These are phyloP conservation scores for Sylvilagus floridanus DNA, from an alignment of 2,797 vertebrate genomes.

Conservation along the genomic window DNA sequence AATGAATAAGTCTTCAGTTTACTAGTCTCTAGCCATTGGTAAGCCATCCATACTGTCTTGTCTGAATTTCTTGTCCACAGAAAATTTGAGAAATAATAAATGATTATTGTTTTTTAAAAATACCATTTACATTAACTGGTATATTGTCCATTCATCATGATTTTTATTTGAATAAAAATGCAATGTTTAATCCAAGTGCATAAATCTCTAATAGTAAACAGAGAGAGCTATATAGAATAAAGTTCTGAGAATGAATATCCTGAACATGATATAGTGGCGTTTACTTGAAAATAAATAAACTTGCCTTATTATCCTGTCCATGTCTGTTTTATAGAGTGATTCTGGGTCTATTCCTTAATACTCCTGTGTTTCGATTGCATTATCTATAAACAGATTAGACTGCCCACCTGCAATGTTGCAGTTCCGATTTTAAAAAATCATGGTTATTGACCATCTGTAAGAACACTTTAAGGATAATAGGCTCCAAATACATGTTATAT, in stretches of 20 bases:
- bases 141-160: not conserved
- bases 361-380: not conserved
- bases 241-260: not conserved
- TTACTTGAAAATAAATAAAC: not conserved
- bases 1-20: not conserved
- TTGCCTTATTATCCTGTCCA: not conserved
- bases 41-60: not conserved
- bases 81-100: not conserved
- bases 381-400: not conserved
- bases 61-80: not conserved
- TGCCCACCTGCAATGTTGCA: not conserved
- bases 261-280: not conserved
- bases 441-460: not conserved
- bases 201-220: not conserved
- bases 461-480: not conserved
- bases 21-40: not conserved
- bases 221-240: not conserved
- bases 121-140: not conserved
- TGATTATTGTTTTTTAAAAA: not conserved
- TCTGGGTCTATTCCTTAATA: not conserved
- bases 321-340: not conserved
- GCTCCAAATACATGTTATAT: not conserved
- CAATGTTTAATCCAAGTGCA: not conserved
- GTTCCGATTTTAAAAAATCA: not conserved
- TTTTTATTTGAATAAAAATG: not conserved